Percentiles rank a stretch among this genome's conserved stretches.
These are phyloP conservation scores for Aricia agestis DNA, from an alignment of 1,140 invertebrate species.

Conservation along the genomic window DNA sequence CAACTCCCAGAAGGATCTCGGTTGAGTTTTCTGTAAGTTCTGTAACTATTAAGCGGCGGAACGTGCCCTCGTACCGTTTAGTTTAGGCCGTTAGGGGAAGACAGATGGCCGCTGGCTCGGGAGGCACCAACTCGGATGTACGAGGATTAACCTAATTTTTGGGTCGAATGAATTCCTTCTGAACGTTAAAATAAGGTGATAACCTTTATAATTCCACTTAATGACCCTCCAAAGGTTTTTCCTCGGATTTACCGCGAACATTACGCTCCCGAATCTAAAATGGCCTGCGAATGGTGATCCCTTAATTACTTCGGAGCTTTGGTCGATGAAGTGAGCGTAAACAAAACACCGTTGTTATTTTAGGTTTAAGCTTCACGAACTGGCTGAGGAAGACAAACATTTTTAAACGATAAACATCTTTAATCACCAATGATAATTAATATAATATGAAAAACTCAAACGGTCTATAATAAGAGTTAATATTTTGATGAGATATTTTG, in stretches of 20 bases:
- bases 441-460: too few relatives aligned
- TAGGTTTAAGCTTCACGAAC: not conserved
- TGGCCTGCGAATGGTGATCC: not conserved
- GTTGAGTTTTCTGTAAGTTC: not conserved
- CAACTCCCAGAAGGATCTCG: not conserved
- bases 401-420: not conserved
- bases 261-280: not conserved
- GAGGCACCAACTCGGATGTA: not conserved
- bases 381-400: not conserved
- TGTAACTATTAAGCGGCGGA: not conserved
- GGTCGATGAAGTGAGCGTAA: not conserved
- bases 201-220: not conserved
- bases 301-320: not conserved
- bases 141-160: constrained; percentile 1
- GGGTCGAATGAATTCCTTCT: not conserved
- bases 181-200: constrained; percentile 1
- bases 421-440: too few relatives aligned
- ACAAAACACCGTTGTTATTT: not conserved
- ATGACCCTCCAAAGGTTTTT: not conserved
- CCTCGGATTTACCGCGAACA: not conserved
- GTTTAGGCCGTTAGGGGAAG: constrained; percentile 3
- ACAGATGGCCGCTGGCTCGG: not conserved
- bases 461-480: too few relatives aligned
- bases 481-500: too few relatives aligned
- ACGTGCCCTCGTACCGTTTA: not conserved